phyloP scores from a whole-genome alignment of 2,888 invertebrate genomes.

The Therioaphis trifolii region DNA sequence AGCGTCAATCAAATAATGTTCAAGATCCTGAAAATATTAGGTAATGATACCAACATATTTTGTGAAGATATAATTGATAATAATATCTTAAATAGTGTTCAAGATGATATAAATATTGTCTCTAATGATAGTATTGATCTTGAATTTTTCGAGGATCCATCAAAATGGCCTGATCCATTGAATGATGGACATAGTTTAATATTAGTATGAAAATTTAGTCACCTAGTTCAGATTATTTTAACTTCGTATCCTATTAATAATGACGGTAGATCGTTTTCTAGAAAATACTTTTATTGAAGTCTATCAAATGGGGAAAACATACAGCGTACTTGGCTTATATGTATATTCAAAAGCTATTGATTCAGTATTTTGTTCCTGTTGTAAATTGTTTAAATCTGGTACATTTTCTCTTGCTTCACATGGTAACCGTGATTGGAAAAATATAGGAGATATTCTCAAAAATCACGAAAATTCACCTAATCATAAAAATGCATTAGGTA shows the following conservation, averaged over 20 bases:
- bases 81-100: conserved; percentile 15
- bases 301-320: not conserved
- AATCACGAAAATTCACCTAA: not conserved
- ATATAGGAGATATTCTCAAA: conserved; percentile 5
- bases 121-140: not conserved
- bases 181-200: not conserved
- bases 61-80: conserved; percentile 4
- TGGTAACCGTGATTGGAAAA: conserved; percentile 21
- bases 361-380: conserved; percentile 26
- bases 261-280: not conserved
- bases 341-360: not conserved
- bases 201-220: not conserved
- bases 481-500: conserved; percentile 15
- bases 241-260: not conserved
- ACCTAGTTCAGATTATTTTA: conserved; percentile 21
- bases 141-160: conserved; percentile 5
- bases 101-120: not conserved
- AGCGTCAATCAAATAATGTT: not conserved
- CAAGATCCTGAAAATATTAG: conserved; percentile 3
- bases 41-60: not conserved
- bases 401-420: not conserved
- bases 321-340: conserved; percentile 6
- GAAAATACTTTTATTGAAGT: not conserved
- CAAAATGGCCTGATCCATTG: conserved; percentile 1
- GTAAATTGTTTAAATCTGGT: not conserved